Conservation (phyloP, 2,113 vertebrate species). For the Sorex araneus region DNA sequence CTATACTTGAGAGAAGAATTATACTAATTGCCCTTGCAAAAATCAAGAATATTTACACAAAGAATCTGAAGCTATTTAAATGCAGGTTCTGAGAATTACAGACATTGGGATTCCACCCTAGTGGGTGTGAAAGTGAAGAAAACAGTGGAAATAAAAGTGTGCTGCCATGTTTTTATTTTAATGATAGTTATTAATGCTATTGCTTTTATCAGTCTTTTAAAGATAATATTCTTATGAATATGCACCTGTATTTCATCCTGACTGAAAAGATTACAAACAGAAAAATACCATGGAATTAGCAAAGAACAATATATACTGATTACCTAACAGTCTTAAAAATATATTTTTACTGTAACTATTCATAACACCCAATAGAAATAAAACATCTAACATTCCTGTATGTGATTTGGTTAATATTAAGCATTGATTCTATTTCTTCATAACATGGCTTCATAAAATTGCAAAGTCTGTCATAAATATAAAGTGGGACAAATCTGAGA, state of each 20-base stretch:
- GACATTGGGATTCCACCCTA: not conserved
- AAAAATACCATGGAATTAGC: not conserved
- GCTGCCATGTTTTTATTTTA: slow-evolving; percentile 63
- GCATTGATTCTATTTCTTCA: not conserved
- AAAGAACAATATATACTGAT: slow-evolving; percentile 50
- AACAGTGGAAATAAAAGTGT: slow-evolving; percentile 32
- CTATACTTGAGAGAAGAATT: slow-evolving; percentile 58
- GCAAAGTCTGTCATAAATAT: not conserved
- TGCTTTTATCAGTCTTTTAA: slow-evolving; percentile 40
- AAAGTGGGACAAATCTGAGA: not conserved
- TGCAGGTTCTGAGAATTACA: slow-evolving; percentile 59
- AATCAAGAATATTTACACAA: slow-evolving; percentile 60
- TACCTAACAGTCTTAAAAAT: not conserved
- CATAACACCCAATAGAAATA: not conserved
- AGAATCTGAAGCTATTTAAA: slow-evolving; percentile 63
- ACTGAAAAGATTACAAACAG: slow-evolving; percentile 42
- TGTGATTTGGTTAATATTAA: not conserved
- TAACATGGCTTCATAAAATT: not conserved
- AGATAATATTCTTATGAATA: slow-evolving; percentile 51
- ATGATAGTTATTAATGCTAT: slow-evolving; percentile 59
- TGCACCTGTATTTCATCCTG: slow-evolving; percentile 36
- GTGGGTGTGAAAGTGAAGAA: slow-evolving; percentile 11
- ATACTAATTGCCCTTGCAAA: slow-evolving; percentile 55
- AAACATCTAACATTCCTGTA: not conserved
- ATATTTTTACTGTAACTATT: not conserved